These are phyloP conservation scores for Meghimatium bilineatum DNA, from an alignment of 2,888 invertebrate species.

Conservation along the genomic window DNA sequence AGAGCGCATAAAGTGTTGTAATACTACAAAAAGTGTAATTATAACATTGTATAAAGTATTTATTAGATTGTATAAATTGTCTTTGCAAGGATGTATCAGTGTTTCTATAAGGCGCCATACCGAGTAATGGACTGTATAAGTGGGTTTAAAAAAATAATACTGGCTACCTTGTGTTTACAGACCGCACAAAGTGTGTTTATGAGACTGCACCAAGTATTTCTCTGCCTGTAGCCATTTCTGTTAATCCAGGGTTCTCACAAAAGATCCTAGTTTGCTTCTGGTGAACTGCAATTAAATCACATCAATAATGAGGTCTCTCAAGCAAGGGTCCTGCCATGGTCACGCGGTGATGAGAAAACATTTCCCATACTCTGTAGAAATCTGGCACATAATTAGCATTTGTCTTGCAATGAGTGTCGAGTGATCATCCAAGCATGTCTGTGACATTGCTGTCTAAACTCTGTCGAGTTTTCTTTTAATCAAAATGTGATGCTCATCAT, in stretches of 20 bases:
- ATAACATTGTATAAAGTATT: no score
- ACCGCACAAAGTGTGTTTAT: no score
- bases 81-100: no score
- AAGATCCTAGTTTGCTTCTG: background rate
- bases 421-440: background rate
- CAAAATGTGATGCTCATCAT: no score
- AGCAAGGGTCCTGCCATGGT: background rate
- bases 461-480: no score
- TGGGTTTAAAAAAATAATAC: no score
- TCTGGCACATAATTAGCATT: background rate
- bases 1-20: no score
- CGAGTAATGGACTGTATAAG: no score
- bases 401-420: background rate
- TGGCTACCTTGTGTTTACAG: no score
- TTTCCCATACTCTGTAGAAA: background rate
- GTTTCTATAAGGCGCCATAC: no score
- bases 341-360: background rate
- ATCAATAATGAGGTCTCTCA: background rate
- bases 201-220: background rate
- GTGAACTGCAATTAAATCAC: background rate
- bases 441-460: background rate
- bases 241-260: background rate
- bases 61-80: no score
- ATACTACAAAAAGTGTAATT: no score
- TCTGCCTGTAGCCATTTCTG: background rate